Evolutionary conservation across 2,113 vertebrate species (phyloP), one percentile per base, ranked within the genome.

Genomic region (Hemibagrus wyckioides): DNA sequence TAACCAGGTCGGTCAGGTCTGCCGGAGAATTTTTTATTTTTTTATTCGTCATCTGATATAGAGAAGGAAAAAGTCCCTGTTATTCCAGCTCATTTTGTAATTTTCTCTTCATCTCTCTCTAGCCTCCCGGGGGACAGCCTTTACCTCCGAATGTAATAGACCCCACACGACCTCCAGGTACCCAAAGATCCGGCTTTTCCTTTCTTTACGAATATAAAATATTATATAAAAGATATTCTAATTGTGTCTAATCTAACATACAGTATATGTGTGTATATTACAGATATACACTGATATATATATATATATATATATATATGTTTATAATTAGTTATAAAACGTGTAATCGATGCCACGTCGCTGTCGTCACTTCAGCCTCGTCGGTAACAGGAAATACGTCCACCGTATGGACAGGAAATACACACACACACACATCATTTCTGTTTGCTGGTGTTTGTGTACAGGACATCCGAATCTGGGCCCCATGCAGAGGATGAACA

Each of bases 1-100:
- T 56, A 96, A 94, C 93, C 97, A 96, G 95, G 96, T 96, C 91
- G 90, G 88, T 15, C 15, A 13, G 13, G 79, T 3, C 56, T 41
- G 30, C 28, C 13, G 28, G 21, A 30, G 39, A 23, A n/a, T 39
- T 39, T 36, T 80, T 56, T 15, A 14, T 10, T 61, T n/a, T 59
- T 28, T n/a, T 25, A 82, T 30, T 77, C 41, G 28, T 6, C 17
- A 65, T 84, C 30, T 13, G 17, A 0, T 71, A 54, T 56, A 56
- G 36, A 28, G 33, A 50, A 54, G 59, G 59, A 19, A 36, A 80
- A 23, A 59, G 25, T 28, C 1, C 28, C 63, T 48, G 8, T 25
- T 76, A 14, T 59, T 25, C 33, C 33, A n/a, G 54, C 50, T 52
- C 52, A n/a, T n/a, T n/a, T n/a, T 56, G n/a, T 19, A 5, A 36